Evolutionary conservation across 2,113 vertebrate species (phyloP).

Genomic region (Condylura cristata): DNA sequence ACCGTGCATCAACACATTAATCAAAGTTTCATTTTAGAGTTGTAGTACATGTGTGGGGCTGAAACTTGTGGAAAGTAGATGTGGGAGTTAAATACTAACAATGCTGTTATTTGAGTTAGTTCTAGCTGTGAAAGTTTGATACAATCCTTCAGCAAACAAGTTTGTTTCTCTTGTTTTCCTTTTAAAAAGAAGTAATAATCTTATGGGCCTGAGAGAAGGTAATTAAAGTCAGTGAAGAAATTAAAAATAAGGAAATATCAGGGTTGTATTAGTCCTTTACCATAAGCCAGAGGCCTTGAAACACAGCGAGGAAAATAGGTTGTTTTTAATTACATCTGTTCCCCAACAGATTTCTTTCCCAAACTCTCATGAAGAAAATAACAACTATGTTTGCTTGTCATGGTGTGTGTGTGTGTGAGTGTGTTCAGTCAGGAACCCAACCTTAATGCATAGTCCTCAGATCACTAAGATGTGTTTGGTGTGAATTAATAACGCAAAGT

Average conservation of each 20-base stretch:
- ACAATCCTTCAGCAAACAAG: conserved; percentile 33
- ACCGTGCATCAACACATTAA: not conserved
- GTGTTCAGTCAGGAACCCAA: not conserved
- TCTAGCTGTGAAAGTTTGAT: not conserved
- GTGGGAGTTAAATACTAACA: not conserved
- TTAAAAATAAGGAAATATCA: conserved; percentile 52
- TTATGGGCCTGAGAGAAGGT: not conserved
- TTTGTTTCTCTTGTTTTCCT: conserved; percentile 27
- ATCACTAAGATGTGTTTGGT: not conserved
- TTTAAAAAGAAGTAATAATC: conserved; percentile 46
- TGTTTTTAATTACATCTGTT: conserved; percentile 28
- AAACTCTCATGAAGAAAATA: not conserved
- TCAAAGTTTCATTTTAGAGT: not conserved
- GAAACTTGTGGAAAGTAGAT: not conserved
- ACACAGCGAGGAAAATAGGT: not conserved
- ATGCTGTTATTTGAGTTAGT: conserved; percentile 16
- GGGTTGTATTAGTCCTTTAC: not conserved
- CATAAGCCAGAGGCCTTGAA: not conserved
- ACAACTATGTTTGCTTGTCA: not conserved
- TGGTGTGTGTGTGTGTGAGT: not conserved
- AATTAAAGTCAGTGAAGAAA: conserved; percentile 60
- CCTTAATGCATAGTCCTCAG: not conserved
- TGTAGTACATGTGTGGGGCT: not conserved
- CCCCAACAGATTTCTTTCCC: not conserved
- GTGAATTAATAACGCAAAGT: not conserved